Percentiles rank a stretch among this genome's conserved stretches.
Evolutionary conservation across 2,113 vertebrate species (phyloP).

Genomic region (Spea bombifrons): DNA sequence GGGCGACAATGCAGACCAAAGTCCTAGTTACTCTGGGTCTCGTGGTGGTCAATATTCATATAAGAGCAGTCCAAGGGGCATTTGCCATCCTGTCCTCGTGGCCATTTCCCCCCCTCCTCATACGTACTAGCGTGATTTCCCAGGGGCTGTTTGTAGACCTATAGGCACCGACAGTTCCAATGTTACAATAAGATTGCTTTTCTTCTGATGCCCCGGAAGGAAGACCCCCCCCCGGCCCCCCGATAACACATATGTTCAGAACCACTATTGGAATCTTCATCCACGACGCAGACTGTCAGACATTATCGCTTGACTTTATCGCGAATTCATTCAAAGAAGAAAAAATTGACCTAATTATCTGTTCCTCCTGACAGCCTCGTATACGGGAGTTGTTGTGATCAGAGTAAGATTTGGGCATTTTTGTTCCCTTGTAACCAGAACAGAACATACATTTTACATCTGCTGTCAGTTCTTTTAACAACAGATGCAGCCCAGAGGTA

Average conservation of each 20-base stretch:
- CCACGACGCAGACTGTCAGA: not conserved
- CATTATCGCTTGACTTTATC: not conserved
- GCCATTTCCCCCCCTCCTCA: too few species aligned
- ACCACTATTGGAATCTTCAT: too few species aligned
- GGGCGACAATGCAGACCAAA: too few species aligned
- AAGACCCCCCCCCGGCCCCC: too few species aligned
- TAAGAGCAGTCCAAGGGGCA: too few species aligned
- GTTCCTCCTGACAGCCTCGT: not conserved
- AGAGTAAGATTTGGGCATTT: conserved; percentile 4
- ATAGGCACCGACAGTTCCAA: not conserved
- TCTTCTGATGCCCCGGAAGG: not conserved
- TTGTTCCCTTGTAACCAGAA: not conserved
- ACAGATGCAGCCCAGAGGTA: conserved; percentile 21
- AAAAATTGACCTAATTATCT: conserved; percentile 31
- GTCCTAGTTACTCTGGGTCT: too few species aligned
- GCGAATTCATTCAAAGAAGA: conserved; percentile 4
- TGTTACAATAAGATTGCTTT: not conserved
- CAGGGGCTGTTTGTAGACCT: too few species aligned
- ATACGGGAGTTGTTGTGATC: not conserved
- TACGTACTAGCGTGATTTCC: too few species aligned
- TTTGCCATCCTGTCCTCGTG: too few species aligned
- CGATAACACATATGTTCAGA: not conserved
- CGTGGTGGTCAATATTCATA: too few species aligned
- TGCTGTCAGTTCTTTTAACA: conserved; percentile 21
- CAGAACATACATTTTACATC: conserved; percentile 18